Percentiles rank a stretch among this genome's conserved stretches.
These are phyloP conservation scores for Conus canariensis DNA, from an alignment of 2,888 invertebrate genomes.

Conservation along the genomic window DNA sequence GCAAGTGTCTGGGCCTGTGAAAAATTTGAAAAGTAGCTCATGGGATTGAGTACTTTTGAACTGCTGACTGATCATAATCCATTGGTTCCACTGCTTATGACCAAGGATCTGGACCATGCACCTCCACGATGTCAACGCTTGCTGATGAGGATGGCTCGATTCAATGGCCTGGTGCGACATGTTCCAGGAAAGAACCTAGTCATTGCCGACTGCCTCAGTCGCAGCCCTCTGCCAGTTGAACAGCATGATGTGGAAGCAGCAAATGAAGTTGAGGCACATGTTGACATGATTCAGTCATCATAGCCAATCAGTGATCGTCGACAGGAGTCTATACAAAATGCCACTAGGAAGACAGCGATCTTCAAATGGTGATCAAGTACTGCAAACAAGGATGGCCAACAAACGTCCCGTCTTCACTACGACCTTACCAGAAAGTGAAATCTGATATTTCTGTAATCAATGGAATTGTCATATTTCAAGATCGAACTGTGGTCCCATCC, in stretches of 20 bases:
- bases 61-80: slow-evolving; percentile 39
- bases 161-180: no score
- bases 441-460: no score
- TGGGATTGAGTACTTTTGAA: slow-evolving; percentile 15
- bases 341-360: background rate
- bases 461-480: no score
- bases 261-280: background rate
- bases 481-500: no score
- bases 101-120: slow-evolving; percentile 2
- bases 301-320: background rate
- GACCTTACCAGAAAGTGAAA: no score
- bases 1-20: slow-evolving; percentile 24
- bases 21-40: slow-evolving; percentile 12
- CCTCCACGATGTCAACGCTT: slow-evolving; percentile 26
- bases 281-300: background rate
- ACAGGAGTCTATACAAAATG: background rate
- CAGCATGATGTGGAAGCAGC: background rate
- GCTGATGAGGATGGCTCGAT: slow-evolving; percentile 25
- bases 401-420: no score
- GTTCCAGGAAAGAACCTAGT: no score
- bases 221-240: background rate
- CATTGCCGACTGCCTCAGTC: no score
- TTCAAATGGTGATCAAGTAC: background rate
- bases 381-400: background rate
- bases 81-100: slow-evolving; percentile 16